Percentiles rank a stretch among this genome's conserved stretches.
phyloP scores from a whole-genome alignment of 2,888 invertebrate genomes.

The Agriopis aurantiaria region DNA sequence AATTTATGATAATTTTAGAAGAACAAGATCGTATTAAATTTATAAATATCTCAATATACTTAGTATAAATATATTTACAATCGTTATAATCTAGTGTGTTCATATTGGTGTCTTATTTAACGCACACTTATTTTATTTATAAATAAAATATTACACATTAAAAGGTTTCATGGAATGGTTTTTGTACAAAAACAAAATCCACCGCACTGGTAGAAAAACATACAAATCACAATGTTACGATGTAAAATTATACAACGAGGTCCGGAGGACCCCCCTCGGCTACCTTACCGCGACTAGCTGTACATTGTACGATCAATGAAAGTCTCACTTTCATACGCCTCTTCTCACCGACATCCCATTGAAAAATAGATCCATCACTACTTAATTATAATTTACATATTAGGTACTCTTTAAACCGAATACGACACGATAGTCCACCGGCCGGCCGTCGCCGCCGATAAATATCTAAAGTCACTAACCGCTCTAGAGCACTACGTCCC shows the following conservation, averaged over 20 bases:
- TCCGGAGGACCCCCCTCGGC: conserved; percentile 53
- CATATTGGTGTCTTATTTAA: conserved; percentile 86
- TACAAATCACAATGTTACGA: conserved; percentile 78
- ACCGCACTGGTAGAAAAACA: conserved; percentile 75
- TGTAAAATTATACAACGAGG: conserved; percentile 59
- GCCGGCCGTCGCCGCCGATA: conserved; percentile 64
- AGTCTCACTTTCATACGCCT: conserved; percentile 80
- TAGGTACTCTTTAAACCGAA: conserved; percentile 82
- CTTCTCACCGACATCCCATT: conserved; percentile 66
- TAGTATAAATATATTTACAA: conserved; percentile 85
- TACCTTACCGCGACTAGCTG: conserved; percentile 75
- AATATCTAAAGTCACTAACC: conserved; percentile 77
- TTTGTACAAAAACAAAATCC: conserved; percentile 83
- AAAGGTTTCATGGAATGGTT: conserved; percentile 84
- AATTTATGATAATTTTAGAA: conserved; percentile 79
- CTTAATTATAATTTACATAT: conserved; percentile 85
- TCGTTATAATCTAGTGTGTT: conserved; percentile 75
- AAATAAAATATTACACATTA: conserved; percentile 81
- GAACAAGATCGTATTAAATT: conserved; percentile 85
- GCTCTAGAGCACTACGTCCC: conserved; percentile 82
- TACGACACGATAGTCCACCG: conserved; percentile 76
- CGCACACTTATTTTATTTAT: conserved; percentile 79
- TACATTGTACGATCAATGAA: conserved; percentile 80
- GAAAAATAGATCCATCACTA: conserved; percentile 85
- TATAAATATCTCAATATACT: conserved; percentile 85